Evolutionary conservation across 2,888 invertebrate species (phyloP).

Genomic region (Ichneumoninae sp.): DNA sequence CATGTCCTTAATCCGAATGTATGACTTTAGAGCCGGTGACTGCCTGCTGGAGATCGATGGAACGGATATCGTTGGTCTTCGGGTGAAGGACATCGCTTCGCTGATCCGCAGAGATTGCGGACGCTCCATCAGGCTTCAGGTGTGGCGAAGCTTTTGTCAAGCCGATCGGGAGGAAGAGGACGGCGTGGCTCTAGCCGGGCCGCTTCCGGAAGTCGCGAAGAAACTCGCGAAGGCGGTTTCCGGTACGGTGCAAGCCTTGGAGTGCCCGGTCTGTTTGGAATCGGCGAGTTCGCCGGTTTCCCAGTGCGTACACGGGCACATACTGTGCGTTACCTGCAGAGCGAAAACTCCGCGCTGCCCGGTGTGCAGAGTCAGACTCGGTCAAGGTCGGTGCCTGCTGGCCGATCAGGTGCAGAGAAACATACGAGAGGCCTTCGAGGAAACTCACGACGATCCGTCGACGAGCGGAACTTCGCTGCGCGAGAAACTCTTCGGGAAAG

Average conservation of each 20-base stretch:
- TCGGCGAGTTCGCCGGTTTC: conserved; percentile 87
- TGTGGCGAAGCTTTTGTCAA: conserved; percentile 75
- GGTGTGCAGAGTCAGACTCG: conserved; percentile 86
- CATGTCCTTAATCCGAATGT: conserved; percentile 4
- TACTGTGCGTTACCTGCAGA: conserved; percentile 87
- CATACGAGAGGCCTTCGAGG: conserved; percentile 78
- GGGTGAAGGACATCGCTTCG: conserved; percentile 85
- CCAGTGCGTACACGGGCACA: conserved; percentile 88
- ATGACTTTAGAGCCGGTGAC: conserved; percentile 86
- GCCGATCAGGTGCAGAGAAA: conserved; percentile 81
- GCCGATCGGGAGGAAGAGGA: conserved; percentile 47
- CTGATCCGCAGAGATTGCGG: conserved; percentile 73
- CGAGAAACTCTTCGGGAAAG: conserved; percentile 74
- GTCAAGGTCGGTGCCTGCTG: conserved; percentile 81
- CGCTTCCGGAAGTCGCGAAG: conserved; percentile 80
- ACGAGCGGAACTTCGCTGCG: conserved; percentile 60
- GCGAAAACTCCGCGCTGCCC: conserved; percentile 86
- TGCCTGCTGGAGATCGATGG: conserved; percentile 89
- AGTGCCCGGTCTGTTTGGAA: conserved; percentile 88
- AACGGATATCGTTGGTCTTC: conserved; percentile 86
- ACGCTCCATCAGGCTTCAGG: conserved; percentile 74
- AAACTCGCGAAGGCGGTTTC: conserved; percentile 80
- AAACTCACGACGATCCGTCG: conserved; percentile 51
- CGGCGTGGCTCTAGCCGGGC: conserved; percentile 76
- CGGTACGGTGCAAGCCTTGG: conserved; percentile 82